Evolutionary conservation across 2,888 invertebrate species (phyloP).

Genomic region (Cheilosia grossa): DNA sequence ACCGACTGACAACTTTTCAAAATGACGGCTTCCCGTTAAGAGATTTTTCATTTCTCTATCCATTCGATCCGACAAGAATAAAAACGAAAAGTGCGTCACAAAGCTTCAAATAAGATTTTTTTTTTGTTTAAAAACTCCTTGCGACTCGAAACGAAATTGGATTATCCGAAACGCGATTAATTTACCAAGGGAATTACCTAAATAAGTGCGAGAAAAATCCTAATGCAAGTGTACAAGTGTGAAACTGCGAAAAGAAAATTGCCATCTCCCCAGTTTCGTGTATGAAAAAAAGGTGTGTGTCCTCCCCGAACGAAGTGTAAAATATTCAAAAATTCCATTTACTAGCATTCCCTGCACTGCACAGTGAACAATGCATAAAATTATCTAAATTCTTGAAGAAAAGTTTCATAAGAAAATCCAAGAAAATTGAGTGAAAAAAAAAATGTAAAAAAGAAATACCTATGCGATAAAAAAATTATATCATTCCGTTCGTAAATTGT

Average conservation of each 20-base stretch:
- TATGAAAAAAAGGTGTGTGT: constrained; percentile 68
- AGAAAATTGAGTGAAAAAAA: constrained; percentile 52
- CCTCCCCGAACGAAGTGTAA: constrained; percentile 15
- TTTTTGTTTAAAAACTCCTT: constrained; percentile 11
- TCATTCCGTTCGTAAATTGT: constrained; percentile 69
- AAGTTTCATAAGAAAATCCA: constrained; percentile 1
- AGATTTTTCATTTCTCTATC: constrained; percentile 64
- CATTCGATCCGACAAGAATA: constrained; percentile 57
- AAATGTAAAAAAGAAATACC: constrained; percentile 22
- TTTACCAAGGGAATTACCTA: constrained; percentile 15
- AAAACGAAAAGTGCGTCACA: constrained; percentile 56
- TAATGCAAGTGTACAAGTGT: constrained; percentile 55
- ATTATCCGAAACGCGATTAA: constrained; percentile 40
- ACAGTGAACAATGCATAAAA: constrained; percentile 15
- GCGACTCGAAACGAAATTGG: constrained; percentile 46
- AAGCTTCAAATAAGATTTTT: constrained; percentile 30
- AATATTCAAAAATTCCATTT: constrained; percentile 26
- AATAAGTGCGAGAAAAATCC: constrained; percentile 20
- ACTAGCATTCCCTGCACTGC: constrained; percentile 24
- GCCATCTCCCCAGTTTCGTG: constrained; percentile 52
- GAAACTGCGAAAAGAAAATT: constrained; percentile 69
- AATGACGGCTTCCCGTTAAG: constrained; percentile 74
- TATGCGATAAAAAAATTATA: constrained; percentile 62
- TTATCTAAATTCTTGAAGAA: neutral
- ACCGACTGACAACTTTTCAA: constrained; percentile 71